Percentiles rank a stretch among this genome's conserved stretches.
Conservation (phyloP, 2,113 vertebrate species). For the Caracal caracal region DNA sequence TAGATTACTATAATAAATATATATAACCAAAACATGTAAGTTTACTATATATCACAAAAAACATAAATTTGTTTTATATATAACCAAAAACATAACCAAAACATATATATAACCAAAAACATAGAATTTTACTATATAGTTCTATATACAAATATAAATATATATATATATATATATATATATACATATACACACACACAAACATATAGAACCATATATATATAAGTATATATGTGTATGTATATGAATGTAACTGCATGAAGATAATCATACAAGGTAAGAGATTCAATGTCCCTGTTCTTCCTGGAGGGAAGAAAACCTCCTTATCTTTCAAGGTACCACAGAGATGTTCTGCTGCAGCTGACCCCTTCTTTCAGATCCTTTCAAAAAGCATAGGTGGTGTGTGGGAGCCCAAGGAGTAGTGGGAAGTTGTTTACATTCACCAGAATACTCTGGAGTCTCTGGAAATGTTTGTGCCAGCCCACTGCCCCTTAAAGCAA, state of each 20-base stretch:
- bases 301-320: not conserved
- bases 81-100: not conserved
- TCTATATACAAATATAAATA: not conserved
- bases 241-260: not conserved
- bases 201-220: not conserved
- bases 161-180: not conserved
- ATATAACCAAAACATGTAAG: too few species aligned
- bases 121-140: not conserved
- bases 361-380: not conserved
- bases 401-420: accelerated
- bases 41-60: not conserved
- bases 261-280: not conserved
- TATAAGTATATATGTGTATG: not conserved
- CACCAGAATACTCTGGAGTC: not conserved
- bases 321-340: not conserved
- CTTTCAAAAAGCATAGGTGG: not conserved
- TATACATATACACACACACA: too few species aligned
- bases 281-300: too few species aligned
- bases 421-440: not conserved
- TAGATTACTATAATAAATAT: not conserved
- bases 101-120: too few species aligned
- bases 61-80: not conserved
- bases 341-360: not conserved
- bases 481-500: not conserved
- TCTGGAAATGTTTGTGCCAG: not conserved